Evolutionary conservation across 2,797 vertebrate genomes (phyloP).

Genomic region (Bucorvus abyssinicus): DNA sequence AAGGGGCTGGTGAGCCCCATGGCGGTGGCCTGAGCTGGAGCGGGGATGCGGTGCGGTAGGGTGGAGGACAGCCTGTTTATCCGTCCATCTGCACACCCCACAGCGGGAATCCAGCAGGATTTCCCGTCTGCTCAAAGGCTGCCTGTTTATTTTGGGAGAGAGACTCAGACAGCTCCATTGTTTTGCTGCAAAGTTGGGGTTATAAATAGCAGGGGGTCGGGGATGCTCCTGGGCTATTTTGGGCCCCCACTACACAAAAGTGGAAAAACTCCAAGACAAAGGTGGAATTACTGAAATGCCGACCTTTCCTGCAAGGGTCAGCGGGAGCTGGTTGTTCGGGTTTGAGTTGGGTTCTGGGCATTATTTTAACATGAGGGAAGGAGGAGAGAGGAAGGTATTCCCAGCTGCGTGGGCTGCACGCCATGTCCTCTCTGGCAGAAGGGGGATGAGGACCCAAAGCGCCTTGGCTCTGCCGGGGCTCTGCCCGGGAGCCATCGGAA

Average conservation of each 20-base stretch:
- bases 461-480: neutral
- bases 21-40: neutral
- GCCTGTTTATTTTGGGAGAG: conserved; percentile 75
- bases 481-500: neutral
- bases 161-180: conserved; percentile 69
- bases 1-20: accelerated
- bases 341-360: conserved; percentile 31
- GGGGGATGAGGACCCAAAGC: neutral
- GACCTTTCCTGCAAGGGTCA: conserved; percentile 51
- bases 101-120: conserved; percentile 69
- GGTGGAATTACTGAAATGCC: conserved; percentile 60
- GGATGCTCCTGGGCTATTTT: conserved; percentile 64
- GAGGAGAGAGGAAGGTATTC: neutral
- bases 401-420: neutral
- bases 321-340: conserved; percentile 26
- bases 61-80: conserved; percentile 48
- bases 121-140: conserved; percentile 68
- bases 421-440: neutral
- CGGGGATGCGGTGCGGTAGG: neutral
- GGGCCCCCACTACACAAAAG: conserved; percentile 63
- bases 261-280: conserved; percentile 69
- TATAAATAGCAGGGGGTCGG: conserved; percentile 72
- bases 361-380: conserved; percentile 12
- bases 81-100: conserved; percentile 32
- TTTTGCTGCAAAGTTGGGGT: conserved; percentile 50